Percentiles rank a stretch among this genome's conserved stretches.
phyloP scores from a whole-genome alignment of 1,140 invertebrate genomes.

The Cephus cinctus region DNA sequence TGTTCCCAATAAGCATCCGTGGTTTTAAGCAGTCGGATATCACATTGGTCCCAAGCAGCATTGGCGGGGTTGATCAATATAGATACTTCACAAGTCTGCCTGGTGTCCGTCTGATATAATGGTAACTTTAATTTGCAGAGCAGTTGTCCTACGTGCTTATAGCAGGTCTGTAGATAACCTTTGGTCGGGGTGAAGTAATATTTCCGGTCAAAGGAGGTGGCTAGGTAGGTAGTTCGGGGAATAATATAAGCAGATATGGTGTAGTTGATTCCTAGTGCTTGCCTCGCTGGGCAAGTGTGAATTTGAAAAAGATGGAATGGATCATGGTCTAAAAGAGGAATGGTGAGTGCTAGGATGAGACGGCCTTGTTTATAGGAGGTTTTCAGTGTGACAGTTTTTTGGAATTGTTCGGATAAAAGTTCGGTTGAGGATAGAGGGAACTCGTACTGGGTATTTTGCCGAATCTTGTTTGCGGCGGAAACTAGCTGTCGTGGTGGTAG shows the following conservation, averaged over 20 bases:
- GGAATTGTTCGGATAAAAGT: background rate
- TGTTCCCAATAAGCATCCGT: background rate
- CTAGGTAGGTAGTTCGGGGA: background rate
- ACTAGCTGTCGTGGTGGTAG: background rate
- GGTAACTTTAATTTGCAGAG: background rate
- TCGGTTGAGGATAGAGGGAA: background rate
- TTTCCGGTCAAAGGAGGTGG: background rate
- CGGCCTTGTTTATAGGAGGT: too few species aligned
- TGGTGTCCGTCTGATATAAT: background rate
- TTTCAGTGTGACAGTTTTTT: too few species aligned
- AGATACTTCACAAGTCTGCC: background rate
- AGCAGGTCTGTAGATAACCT: background rate
- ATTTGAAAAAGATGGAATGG: background rate
- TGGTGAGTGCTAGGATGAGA: too few species aligned
- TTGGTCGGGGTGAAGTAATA: background rate
- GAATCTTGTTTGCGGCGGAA: background rate
- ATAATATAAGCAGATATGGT: background rate
- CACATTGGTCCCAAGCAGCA: background rate
- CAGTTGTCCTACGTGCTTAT: background rate
- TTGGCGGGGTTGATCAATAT: background rate
- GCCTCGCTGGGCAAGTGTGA: background rate
- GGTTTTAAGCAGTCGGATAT: background rate
- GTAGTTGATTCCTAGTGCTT: background rate
- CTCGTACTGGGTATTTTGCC: background rate
- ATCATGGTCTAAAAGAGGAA: too few species aligned